Evolutionary conservation across 2,797 vertebrate species (phyloP).

Genomic region (Betta splendens): DNA sequence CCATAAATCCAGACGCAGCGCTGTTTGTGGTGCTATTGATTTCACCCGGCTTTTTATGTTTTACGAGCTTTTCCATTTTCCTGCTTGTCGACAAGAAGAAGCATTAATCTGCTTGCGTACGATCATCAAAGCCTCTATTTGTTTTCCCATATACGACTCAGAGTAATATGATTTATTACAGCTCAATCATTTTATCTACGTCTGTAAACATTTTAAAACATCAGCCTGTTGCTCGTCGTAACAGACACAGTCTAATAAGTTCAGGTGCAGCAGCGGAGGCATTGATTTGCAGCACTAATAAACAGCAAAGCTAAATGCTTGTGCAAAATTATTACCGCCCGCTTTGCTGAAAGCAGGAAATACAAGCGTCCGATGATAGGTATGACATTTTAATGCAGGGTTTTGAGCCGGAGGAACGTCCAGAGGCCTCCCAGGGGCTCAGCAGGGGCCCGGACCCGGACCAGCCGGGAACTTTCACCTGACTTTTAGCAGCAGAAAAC

Average conservation of each 20-base stretch:
- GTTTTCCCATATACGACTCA: conserved; percentile 32
- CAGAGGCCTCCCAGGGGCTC: conserved; percentile 69
- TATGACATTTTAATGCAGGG: conserved; percentile 34
- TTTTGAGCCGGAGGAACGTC: conserved; percentile 30
- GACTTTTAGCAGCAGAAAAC: background rate
- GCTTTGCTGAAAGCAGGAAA: conserved; percentile 34
- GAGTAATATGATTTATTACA: conserved; percentile 55
- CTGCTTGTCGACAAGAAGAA: conserved; percentile 45
- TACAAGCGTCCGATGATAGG: conserved; percentile 16
- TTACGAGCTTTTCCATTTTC: conserved; percentile 53
- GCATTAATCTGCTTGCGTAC: conserved; percentile 40
- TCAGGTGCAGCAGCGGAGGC: conserved; percentile 41
- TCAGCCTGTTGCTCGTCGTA: conserved; percentile 42
- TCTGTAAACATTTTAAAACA: conserved; percentile 62
- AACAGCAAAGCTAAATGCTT: conserved; percentile 52
- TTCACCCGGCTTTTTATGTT: conserved; percentile 48
- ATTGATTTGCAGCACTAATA: conserved; percentile 66
- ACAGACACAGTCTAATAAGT: conserved; percentile 42
- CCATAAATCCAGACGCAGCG: conserved; percentile 52
- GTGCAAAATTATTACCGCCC: conserved; percentile 42
- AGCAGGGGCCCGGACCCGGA: conserved; percentile 17
- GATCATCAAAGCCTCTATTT: conserved; percentile 47
- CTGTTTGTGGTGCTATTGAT: conserved; percentile 58
- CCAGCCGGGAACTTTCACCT: background rate
- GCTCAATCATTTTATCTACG: conserved; percentile 63